Evolutionary conservation across 2,113 vertebrate genomes (phyloP).

Genomic region (Pycnonotus jocosus): DNA sequence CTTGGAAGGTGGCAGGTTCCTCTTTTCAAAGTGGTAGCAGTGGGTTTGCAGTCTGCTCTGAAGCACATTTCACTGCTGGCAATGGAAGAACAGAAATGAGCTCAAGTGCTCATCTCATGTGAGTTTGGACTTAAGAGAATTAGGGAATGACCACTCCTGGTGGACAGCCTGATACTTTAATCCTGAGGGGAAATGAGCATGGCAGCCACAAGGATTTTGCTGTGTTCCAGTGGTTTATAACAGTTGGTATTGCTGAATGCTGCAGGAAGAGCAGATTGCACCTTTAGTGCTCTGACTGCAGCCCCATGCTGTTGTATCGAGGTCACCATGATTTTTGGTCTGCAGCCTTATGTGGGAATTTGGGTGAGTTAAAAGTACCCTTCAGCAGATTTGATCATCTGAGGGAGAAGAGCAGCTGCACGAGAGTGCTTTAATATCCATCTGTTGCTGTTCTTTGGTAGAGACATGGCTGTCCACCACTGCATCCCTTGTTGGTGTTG

Average conservation of each 20-base stretch:
- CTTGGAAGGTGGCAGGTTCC: not conserved
- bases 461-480: not conserved
- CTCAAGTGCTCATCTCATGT: not conserved
- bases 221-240: not conserved
- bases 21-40: not conserved
- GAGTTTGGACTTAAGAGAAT: not conserved
- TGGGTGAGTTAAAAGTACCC: not conserved
- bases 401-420: not conserved
- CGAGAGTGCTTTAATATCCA: not conserved
- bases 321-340: not conserved
- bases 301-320: rapidly evolving
- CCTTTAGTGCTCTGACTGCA: not conserved
- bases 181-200: not conserved
- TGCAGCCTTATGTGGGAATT: not conserved
- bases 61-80: not conserved
- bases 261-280: not conserved
- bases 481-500: not conserved
- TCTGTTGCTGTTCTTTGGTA: not conserved
- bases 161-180: not conserved
- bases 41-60: not conserved
- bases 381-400: not conserved
- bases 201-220: not conserved
- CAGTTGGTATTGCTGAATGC: not conserved
- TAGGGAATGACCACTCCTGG: not conserved
- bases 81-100: not conserved